Evolutionary conservation across 2,888 invertebrate genomes (phyloP).

Genomic region (Scaptodrosophila latifasciaeformis): DNA sequence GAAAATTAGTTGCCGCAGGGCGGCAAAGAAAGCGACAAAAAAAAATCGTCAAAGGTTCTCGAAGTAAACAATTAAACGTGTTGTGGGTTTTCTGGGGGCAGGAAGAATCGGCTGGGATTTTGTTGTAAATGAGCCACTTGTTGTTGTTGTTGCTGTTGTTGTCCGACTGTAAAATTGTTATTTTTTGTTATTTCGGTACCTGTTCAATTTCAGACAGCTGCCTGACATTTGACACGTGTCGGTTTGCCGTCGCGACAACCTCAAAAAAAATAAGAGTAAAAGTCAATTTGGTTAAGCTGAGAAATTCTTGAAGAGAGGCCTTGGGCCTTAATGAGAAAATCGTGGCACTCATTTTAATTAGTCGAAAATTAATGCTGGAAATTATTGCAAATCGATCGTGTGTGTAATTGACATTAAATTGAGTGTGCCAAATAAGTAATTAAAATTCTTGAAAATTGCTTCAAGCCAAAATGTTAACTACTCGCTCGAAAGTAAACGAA

Average conservation of each 20-base stretch:
- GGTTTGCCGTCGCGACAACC: too few relatives aligned
- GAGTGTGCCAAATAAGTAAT: slow-evolving; percentile 21
- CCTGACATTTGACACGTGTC: slow-evolving; percentile 56
- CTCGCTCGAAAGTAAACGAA: too few relatives aligned
- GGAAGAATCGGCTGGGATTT: slow-evolving; percentile 5
- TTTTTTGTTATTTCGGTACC: too few relatives aligned
- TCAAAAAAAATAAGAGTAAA: slow-evolving; percentile 23
- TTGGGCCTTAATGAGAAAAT: neutral
- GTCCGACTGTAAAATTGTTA: too few relatives aligned
- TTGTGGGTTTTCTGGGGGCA: neutral
- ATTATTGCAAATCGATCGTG: slow-evolving; percentile 17
- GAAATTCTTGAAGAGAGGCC: neutral
- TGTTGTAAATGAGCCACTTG: slow-evolving; percentile 35
- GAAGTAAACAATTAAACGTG: slow-evolving; percentile 48
- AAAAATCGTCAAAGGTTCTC: neutral
- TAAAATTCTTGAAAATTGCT: slow-evolving; percentile 22
- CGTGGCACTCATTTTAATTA: neutral
- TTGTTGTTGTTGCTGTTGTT: slow-evolving; percentile 14
- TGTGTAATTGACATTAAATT: slow-evolving; percentile 20
- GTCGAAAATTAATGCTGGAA: slow-evolving; percentile 27
- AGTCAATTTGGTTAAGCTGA: slow-evolving; percentile 1
- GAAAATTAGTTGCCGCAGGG: neutral
- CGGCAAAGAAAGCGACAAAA: too few relatives aligned
- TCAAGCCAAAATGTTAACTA: too few relatives aligned
- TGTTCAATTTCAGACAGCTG: neutral